Conservation (phyloP, 2,888 invertebrate genomes). For the Elegia similella region DNA sequence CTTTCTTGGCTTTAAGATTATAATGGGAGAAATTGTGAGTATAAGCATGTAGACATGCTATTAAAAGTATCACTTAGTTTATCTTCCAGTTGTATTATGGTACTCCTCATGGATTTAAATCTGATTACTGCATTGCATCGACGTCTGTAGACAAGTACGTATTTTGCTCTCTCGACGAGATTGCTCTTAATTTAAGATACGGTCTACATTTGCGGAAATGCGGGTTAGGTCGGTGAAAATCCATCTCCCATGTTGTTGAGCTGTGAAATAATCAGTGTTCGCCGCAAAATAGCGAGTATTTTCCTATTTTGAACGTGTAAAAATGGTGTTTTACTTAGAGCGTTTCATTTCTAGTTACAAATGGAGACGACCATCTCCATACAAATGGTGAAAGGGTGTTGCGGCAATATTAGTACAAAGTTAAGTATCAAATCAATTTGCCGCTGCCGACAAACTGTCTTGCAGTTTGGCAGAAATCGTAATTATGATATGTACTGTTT, state of each 20-base stretch:
- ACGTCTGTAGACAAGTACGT: neutral
- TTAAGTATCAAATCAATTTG: too few species aligned
- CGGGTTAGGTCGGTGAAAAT: slow-evolving; percentile 13
- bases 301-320: neutral
- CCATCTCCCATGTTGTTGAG: neutral
- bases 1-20: too few species aligned
- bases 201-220: slow-evolving; percentile 19
- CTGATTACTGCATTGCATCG: neutral
- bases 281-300: neutral
- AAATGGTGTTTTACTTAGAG: neutral
- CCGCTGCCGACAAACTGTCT: too few species aligned
- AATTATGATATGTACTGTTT: too few species aligned
- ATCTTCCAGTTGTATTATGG: too few species aligned
- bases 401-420: too few species aligned
- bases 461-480: too few species aligned
- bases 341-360: neutral
- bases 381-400: too few species aligned
- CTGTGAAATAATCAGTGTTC: neutral
- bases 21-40: too few species aligned
- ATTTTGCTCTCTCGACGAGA: slow-evolving; percentile 9
- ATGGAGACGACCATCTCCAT: too few species aligned
- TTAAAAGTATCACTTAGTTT: too few species aligned
- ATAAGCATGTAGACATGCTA: too few species aligned
- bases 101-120: neutral
- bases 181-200: slow-evolving; percentile 18